Evolutionary conservation across 2,888 invertebrate genomes (phyloP), one percentile per base, ranked within the genome.

Genomic region (Charanyca ferruginea): DNA sequence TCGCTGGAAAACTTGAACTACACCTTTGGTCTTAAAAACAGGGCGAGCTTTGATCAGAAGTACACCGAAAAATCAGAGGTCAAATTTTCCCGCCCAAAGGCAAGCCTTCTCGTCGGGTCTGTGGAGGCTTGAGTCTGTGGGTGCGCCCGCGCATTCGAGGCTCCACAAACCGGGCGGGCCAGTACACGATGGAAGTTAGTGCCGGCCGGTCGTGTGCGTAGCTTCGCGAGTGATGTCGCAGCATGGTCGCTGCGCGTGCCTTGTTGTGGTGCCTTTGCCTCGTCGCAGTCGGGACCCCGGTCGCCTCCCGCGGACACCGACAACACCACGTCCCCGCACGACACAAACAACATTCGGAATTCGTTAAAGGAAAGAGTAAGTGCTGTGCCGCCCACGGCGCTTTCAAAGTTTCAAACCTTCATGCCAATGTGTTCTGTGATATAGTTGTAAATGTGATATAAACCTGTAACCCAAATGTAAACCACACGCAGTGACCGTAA

Each of bases 281-380:
- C 63, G 79, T 85, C 84, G 88, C 87, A 80, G 85, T 89, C 69
- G 85, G 85, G 83, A 76, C 73, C 80, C 84, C 84, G 81, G 87
- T 87, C 81, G 89, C 90, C 73, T 89, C 90, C 75, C 88, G 87
- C 77, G 86, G 86, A 67, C 89, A 92, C 77, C 91, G 93, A 77
- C 81, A 88, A 66, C 90, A 93, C 82, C 69, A 90, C 79, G 88
- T 90, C 69, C 86, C 89, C 79, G 84, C 90, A 70, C 88, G 91
- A 62, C 91, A 93, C 83, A 92, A 93, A 83, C 92, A 96, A 83
- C 92, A 96, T 84, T 97, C 97, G 83, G 97, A 97, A 90, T 97
- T 97, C 90, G 97, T 97, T 90, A 97, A 97, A 93, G 97, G 97
- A 91, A 97, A 97, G 94, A 97, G 97, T 97, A 96, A 97, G 97